Conservation (phyloP, 2,888 invertebrate species). For the Drosophila prolongata region DNA sequence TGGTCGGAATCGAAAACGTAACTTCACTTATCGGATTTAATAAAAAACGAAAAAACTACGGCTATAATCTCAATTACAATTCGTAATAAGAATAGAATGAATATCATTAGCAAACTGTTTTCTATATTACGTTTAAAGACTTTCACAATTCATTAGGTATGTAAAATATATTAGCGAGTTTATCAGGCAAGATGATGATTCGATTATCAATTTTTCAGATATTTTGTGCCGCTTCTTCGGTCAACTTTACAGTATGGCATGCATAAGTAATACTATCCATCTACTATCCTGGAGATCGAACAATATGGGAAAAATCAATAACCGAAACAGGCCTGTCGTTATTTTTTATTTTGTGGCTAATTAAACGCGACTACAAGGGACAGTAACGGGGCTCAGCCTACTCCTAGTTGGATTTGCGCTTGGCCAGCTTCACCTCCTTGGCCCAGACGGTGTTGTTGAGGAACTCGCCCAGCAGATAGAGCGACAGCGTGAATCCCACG, state of each 20-base stretch:
- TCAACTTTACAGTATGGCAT: no score
- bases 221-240: not conserved
- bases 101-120: constrained; percentile 55
- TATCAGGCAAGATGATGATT: not conserved
- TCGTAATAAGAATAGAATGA: constrained; percentile 55
- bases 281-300: not conserved
- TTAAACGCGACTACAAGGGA: constrained; percentile 54
- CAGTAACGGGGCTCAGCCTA: constrained; percentile 37
- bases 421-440: constrained; percentile 86
- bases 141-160: constrained; percentile 22
- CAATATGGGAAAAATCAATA: constrained; percentile 4
- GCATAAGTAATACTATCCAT: not conserved
- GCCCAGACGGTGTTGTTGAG: constrained; percentile 91
- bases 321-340: constrained; percentile 6
- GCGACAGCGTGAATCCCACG: constrained; percentile 86
- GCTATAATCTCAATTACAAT: constrained; percentile 56
- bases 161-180: constrained; percentile 24
- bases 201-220: not conserved
- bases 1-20: constrained; percentile 32
- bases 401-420: constrained; percentile 82
- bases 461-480: constrained; percentile 90
- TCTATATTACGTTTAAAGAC: constrained; percentile 24
- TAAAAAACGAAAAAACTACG: constrained; percentile 44
- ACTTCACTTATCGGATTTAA: no score
- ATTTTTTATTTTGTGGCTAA: constrained; percentile 41